phyloP scores from a whole-genome alignment of 2,797 vertebrate species.

The Coccyzus lansbergi region DNA sequence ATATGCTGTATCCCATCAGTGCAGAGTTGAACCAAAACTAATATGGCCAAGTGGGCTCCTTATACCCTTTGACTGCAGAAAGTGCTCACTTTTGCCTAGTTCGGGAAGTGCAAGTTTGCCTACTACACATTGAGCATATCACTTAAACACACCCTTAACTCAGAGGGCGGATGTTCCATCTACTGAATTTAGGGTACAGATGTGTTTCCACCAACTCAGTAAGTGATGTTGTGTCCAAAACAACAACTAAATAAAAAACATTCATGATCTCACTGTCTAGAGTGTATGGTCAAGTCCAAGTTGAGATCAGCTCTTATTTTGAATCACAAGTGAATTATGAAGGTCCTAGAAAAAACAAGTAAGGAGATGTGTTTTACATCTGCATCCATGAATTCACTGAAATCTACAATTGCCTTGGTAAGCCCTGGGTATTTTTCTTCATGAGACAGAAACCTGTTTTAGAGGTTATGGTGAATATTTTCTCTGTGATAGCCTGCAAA shows the following conservation, averaged over 20 bases:
- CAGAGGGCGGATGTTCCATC: too few species aligned
- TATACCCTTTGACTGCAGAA: not conserved
- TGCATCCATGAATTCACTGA: not conserved
- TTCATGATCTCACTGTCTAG: not conserved
- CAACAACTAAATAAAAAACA: not conserved
- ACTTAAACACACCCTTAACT: not conserved
- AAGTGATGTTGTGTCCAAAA: not conserved
- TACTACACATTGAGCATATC: not conserved
- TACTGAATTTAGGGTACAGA: not conserved
- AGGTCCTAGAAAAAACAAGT: not conserved
- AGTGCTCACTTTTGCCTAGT: not conserved
- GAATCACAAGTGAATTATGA: not conserved
- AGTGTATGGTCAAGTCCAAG: not conserved
- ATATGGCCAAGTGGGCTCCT: not conserved
- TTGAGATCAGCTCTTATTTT: not conserved
- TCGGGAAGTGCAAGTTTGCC: not conserved
- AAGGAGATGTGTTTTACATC: not conserved
- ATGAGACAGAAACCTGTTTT: not conserved
- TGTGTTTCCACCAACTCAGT: not conserved
- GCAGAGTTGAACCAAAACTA: fast-evolving
- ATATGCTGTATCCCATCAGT: fast-evolving
- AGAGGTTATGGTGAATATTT: not conserved
- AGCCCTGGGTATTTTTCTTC: not conserved
- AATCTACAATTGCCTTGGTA: not conserved
- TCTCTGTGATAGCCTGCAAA: not conserved